Evolutionary conservation across 2,888 invertebrate genomes (phyloP).

Genomic region (Mesodorylaimus sp.): DNA sequence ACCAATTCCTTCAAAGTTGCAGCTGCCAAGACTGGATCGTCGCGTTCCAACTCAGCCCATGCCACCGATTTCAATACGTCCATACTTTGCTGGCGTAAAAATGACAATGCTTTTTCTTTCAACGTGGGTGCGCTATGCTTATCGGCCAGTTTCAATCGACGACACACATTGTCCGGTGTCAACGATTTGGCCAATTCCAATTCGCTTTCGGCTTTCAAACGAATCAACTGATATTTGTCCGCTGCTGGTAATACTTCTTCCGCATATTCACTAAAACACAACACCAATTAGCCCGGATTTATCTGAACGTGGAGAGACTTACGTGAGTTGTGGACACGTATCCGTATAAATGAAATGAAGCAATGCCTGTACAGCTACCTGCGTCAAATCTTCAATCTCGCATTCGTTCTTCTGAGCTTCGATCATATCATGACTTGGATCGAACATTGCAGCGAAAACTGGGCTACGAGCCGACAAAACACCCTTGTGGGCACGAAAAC

Average conservation of each 20-base stretch:
- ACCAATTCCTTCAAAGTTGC: background rate
- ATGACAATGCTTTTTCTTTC: slow-evolving; percentile 10
- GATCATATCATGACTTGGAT: slow-evolving; percentile 93
- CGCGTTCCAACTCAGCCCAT: slow-evolving; percentile 4
- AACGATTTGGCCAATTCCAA: slow-evolving; percentile 45
- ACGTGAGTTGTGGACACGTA: slow-evolving; percentile 41
- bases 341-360: slow-evolving; percentile 92
- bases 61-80: slow-evolving; percentile 11
- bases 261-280: background rate
- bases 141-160: slow-evolving; percentile 88
- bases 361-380: slow-evolving; percentile 84
- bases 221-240: slow-evolving; percentile 46
- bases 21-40: slow-evolving; percentile 6
- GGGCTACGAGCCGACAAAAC: slow-evolving; percentile 88
- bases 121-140: slow-evolving; percentile 58
- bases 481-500: slow-evolving; percentile 57
- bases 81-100: slow-evolving; percentile 10
- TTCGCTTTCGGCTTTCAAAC: slow-evolving; percentile 5
- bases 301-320: background rate
- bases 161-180: slow-evolving; percentile 87
- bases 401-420: slow-evolving; percentile 61
- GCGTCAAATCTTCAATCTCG: slow-evolving; percentile 38
- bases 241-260: slow-evolving; percentile 91
- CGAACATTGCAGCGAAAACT: slow-evolving; percentile 97
- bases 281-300: background rate